Evolutionary conservation across 2,113 vertebrate genomes (phyloP).

Genomic region (Cinclus cinclus): DNA sequence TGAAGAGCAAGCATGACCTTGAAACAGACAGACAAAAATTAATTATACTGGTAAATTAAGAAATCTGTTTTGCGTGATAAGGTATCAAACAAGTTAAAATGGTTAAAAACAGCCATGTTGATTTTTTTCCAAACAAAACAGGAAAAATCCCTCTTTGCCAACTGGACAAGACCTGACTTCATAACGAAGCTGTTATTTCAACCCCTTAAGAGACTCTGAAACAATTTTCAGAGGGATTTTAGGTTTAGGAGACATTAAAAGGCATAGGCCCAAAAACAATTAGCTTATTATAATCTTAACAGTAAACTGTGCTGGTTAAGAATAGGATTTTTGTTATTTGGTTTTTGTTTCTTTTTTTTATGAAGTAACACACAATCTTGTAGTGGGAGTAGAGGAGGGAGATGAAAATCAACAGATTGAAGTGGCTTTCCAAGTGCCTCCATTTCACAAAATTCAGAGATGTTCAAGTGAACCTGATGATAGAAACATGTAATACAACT

Average conservation of each 20-base stretch:
- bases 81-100: conserved; percentile 36
- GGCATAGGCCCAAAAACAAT: background rate
- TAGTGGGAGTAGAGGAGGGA: background rate
- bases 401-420: background rate
- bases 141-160: conserved; percentile 14
- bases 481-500: background rate
- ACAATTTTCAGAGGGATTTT: background rate
- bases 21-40: conserved; percentile 30
- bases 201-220: background rate
- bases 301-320: background rate
- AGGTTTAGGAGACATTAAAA: background rate
- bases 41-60: conserved; percentile 32
- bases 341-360: background rate
- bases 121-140: conserved; percentile 48
- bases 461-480: background rate
- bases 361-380: background rate
- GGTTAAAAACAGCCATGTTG: conserved; percentile 30
- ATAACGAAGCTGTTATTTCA: conserved; percentile 30
- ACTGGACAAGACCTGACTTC: background rate
- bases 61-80: conserved; percentile 31
- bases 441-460: background rate
- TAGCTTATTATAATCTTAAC: background rate
- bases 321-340: background rate
- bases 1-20: background rate
- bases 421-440: background rate